Evolutionary conservation across 2,888 invertebrate genomes (phyloP).

Genomic region (Hydriomena furcata): DNA sequence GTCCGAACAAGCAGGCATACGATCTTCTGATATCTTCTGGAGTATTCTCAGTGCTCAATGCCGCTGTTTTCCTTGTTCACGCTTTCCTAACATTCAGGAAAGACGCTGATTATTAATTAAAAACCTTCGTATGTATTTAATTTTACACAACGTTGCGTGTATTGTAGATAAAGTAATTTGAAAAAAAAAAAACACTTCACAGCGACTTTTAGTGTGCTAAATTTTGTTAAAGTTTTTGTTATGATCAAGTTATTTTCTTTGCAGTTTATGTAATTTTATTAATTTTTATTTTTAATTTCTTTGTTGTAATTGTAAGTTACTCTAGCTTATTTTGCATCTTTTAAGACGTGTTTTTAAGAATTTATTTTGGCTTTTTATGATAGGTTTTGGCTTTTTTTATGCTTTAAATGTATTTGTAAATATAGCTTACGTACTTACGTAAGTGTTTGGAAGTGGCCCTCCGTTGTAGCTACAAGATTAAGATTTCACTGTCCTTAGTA

Average conservation of each 20-base stretch:
- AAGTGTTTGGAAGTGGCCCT: slow-evolving; percentile 11
- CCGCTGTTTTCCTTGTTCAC: slow-evolving; percentile 84
- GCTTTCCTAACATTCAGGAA: slow-evolving; percentile 84
- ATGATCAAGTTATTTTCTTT: slow-evolving; percentile 7
- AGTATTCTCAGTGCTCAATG: slow-evolving; percentile 85
- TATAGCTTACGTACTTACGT: background rate
- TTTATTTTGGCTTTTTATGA: background rate
- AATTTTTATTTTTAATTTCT: background rate
- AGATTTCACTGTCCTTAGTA: slow-evolving; percentile 13
- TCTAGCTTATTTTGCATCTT: slow-evolving; percentile 11
- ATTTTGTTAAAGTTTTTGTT: background rate
- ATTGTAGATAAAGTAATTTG: slow-evolving; percentile 35
- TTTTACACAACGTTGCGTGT: slow-evolving; percentile 19
- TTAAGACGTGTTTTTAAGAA: background rate
- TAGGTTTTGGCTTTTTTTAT: slow-evolving; percentile 20
- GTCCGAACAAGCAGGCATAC: slow-evolving; percentile 86
- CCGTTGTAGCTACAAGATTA: slow-evolving; percentile 20
- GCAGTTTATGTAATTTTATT: background rate
- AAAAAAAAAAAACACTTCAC: slow-evolving; percentile 12
- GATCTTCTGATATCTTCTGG: slow-evolving; percentile 87
- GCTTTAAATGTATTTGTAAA: slow-evolving; percentile 6
- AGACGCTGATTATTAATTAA: slow-evolving; percentile 74
- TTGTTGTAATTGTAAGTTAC: background rate
- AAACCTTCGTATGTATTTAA: slow-evolving; percentile 1
- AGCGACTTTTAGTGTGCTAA: slow-evolving; percentile 2